Percentiles rank a stretch among this genome's conserved stretches.
Evolutionary conservation across 2,888 invertebrate species (phyloP).

Genomic region (Reticulitermes lucifugus): DNA sequence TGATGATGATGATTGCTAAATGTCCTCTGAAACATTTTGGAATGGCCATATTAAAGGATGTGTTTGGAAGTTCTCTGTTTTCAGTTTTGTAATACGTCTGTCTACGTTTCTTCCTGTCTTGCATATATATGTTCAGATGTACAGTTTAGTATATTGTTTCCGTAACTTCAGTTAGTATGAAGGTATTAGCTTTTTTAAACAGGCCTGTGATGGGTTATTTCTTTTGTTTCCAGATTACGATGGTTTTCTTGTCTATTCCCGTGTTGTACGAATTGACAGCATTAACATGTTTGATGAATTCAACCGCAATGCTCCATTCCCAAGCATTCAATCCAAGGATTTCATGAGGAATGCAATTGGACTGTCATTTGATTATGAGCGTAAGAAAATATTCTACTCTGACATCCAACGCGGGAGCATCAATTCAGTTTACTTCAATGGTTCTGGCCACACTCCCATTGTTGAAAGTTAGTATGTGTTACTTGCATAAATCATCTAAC

Average conservation of each 20-base stretch:
- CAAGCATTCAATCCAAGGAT: conserved; percentile 77
- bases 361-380: conserved; percentile 80
- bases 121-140: no score
- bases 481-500: not conserved
- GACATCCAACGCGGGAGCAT: conserved; percentile 90
- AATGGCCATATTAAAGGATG: no score
- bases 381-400: conserved; percentile 82
- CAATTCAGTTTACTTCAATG: conserved; percentile 85
- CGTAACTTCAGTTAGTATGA: no score
- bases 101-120: no score
- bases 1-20: no score
- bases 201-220: not conserved
- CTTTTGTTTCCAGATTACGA: conserved; percentile 72
- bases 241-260: conserved; percentile 86
- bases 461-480: conserved; percentile 70
- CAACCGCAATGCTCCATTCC: conserved; percentile 81
- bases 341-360: conserved; percentile 89
- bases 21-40: no score
- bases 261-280: conserved; percentile 84
- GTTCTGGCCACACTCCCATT: conserved; percentile 76
- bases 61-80: no score
- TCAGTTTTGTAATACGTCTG: no score
- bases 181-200: no score
- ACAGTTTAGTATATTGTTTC: no score
- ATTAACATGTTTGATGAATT: conserved; percentile 78